phyloP scores from a whole-genome alignment of 2,888 invertebrate species.

The Pilophorus perplexus region DNA sequence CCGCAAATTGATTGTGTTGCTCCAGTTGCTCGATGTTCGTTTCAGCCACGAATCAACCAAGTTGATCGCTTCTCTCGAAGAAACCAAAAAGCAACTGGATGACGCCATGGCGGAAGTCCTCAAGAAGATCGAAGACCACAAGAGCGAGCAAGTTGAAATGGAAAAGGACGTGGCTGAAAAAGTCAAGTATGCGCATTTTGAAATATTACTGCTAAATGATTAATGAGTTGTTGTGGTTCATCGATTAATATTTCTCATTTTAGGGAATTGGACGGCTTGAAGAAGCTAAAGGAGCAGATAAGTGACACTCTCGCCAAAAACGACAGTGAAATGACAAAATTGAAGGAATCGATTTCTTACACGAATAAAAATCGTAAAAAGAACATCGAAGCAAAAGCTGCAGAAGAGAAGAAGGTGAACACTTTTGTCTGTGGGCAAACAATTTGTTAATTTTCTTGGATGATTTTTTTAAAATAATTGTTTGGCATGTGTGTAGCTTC shows the following conservation, averaged over 20 bases:
- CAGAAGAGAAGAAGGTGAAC: conserved; percentile 54
- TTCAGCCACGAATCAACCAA: conserved; percentile 4
- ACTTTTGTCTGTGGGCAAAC: too few species aligned
- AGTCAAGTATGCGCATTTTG: conserved; percentile 45
- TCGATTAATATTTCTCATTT: too few species aligned
- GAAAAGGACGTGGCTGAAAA: conserved; percentile 48
- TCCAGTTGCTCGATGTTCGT: too few species aligned
- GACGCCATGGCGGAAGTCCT: conserved; percentile 14
- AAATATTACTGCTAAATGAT: background rate
- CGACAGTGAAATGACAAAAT: conserved; percentile 55
- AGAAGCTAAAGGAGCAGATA: conserved; percentile 60
- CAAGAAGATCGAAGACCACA: conserved; percentile 62
- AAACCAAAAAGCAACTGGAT: conserved; percentile 55
- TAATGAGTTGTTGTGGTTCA: background rate
- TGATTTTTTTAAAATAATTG: too few species aligned
- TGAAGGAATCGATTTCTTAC: conserved; percentile 63
- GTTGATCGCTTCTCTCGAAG: conserved; percentile 50
- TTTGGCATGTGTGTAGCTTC: conserved; percentile 10
- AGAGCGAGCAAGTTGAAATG: conserved; percentile 53
- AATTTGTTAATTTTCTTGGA: conserved; percentile 26
- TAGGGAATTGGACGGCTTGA: conserved; percentile 62
- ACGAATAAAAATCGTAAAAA: conserved; percentile 73
- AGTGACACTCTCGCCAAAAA: conserved; percentile 53
- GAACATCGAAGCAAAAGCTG: conserved; percentile 63
- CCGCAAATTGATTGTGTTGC: too few species aligned